Evolutionary conservation across 1,140 invertebrate genomes (phyloP), one percentile per base, ranked within the genome.

Genomic region (Ylistrum balloti): DNA sequence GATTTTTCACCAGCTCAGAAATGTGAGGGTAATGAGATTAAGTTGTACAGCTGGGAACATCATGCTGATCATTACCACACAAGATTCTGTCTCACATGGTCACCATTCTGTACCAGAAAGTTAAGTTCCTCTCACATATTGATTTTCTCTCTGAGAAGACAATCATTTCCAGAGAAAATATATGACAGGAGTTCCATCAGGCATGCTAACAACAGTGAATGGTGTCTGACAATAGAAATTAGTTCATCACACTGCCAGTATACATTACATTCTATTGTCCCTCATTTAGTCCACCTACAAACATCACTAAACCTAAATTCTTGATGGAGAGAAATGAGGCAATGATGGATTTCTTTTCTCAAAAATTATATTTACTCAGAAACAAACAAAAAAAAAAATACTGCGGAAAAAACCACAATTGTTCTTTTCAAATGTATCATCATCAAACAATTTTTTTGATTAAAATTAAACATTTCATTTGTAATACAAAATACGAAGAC

Each of bases 91-190:
- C 56, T 74, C 56, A 74, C 56, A 74, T 28, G 56, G 56, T 74
- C 56, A 74, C 56, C 56, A 74, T 74, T 74, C 56, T 74, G 56
- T 74, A 74, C 56, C 56, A 74, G 56, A 74, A 74, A 74, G 56
- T 74, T 74, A 74, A 74, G 56, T 74, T 74, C 56, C 56, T 74
- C 56, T 28, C 22, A n/a, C 56, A 28, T 74, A 74, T 74, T 74
- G 56, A 74, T 74, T 74, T 74, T 74, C 56, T 74, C 56, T 74
- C 22, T 28, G 56, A 74, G 56, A 74, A 74, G 56, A 74, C 56
- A 74, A 74, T 74, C 56, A 74, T 74, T 74, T 74, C 56, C 56
- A 74, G 56, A 74, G 56, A 74, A 74, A 74, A 74, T 74, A 74
- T 74, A 74, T 74, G 56, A 74, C 56, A 74, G 56, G 56, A n/a